Evolutionary conservation across 2,113 vertebrate genomes (phyloP), one percentile per base, ranked within the genome.

Genomic region (Hippocampus comes): DNA sequence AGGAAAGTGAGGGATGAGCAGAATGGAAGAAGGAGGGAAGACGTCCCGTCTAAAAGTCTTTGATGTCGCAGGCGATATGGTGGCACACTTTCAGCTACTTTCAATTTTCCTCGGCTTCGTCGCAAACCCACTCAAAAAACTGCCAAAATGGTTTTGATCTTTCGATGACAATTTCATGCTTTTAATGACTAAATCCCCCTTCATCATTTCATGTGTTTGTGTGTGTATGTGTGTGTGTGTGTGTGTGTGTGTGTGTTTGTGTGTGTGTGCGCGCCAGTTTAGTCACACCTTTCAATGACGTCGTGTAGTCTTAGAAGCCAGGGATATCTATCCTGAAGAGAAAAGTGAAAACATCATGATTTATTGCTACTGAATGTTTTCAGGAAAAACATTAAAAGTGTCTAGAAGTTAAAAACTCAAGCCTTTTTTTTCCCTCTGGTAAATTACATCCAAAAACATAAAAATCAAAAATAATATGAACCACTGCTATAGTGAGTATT

Each of bases 291-390:
- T 73, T 89, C 74, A 77, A 96, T 89, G 73, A 95, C 83, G 67
- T 93, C 89, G 76, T 95, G 94, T 67, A 97, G 83, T 46, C 72
- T 84, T 69, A 92, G 94, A 72, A 98, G 93, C 96, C 96, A 97
- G 9, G 96, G 95, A 12, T 94, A 88, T 80, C 96, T 93, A 85
- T 97, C 96, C 96, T 97, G 70, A 48, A 68, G 66, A 79, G 15
- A 56, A 41, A 38, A 55, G 18, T 53, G 2, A 68, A 55, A 56
- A 56, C 38, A 68, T 34, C 3, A 55, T n/a, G 53, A 55, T 9
- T 55, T 55, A 55, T n/a, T 53, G 17, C 5, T 14, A 2, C 21
- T 9, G 7, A 8, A 53, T 34, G 20, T 27, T 51, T 51, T 9
- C 15, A 34, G 1, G 63, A 51, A 51, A 46, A 46, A 43, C 20